A percentile compares a stretch with the other conserved stretches of the same genome.
phyloP scores from a whole-genome alignment of 2,797 vertebrate genomes.

The Florisuga fusca region DNA sequence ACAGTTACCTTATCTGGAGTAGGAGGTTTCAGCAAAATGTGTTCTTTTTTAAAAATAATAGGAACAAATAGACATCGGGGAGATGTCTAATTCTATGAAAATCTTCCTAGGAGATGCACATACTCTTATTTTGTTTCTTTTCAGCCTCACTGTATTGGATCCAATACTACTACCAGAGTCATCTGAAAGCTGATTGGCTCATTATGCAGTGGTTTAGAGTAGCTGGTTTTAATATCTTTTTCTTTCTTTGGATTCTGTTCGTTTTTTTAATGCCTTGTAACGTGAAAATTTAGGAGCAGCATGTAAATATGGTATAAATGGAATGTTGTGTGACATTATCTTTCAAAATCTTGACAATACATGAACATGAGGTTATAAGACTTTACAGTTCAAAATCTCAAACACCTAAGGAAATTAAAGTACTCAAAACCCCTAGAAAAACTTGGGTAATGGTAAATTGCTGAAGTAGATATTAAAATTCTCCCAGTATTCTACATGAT shows the following conservation, averaged over 20 bases:
- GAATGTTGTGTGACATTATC: not conserved
- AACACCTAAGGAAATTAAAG: not conserved
- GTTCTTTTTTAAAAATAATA: not conserved
- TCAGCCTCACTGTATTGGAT: not conserved
- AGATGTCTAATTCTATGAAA: not conserved
- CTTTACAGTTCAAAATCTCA: not conserved
- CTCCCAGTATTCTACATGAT: not conserved
- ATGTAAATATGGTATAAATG: not conserved
- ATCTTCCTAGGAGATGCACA: not conserved
- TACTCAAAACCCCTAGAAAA: not conserved
- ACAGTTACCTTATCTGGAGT: not conserved
- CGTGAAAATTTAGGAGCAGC: not conserved
- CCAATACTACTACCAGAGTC: not conserved
- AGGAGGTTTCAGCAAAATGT: not conserved
- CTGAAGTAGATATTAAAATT: not conserved
- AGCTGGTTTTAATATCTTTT: not conserved
- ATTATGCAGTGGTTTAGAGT: not conserved
- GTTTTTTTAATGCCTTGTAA: not conserved
- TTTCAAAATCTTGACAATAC: not conserved
- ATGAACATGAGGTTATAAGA: not conserved
- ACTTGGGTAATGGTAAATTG: not conserved
- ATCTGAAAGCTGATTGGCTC: not conserved
- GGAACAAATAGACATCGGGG: fast-evolving
- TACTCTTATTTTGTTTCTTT: not conserved
- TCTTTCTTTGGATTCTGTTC: not conserved